Base-by-base conservation (phyloP, 2,888 invertebrate genomes). In the Caenorhabditis zanzibari region DNA sequence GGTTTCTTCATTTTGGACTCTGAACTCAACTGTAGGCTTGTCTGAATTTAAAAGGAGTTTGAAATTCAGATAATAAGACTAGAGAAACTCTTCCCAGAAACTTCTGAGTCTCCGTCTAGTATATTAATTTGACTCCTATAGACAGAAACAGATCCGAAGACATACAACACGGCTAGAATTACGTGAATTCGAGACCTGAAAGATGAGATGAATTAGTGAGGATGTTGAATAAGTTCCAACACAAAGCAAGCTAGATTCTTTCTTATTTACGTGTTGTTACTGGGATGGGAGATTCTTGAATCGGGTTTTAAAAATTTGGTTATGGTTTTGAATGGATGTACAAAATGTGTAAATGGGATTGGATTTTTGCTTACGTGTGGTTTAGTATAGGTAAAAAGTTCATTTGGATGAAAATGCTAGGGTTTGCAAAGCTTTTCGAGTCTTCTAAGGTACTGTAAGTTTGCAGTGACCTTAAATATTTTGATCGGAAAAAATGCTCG, bases 121-220 rank as follows among this genome's bases (percentile, higher is more conserved):
- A 9, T 47, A 47, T 47, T 47, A 47, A 47, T 47, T 0, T 19
- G 47, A 47, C 47, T 19, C 47, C 47, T 19, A 47, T 47, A 54
- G 58, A 58, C 58, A 32, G 22, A 49, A 47, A 41, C 56, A 74
- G 61, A 44, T 74, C 63, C 49, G 22, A 73, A 63, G 28, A 24
- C 35, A 59, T 59, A 32, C 64, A 56, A 69, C 61, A 49, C 52
- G 69, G 49, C 22, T 58, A 59, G 28, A 44, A 64, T 44, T 56
- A 69, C 58, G 61, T 69, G 35, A 69, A 77, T 61, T 69, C 61
- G 63, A 63, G 68, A 32, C 38, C 35, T 61, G 77, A 69, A 77
- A 77, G 63, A 61, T 77, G 77, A 77, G 69, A 77, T 77, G 59
- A 63, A 77, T 77, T 59, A 77, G 77, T 69, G 54, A 61, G 77